Evolutionary conservation across 2,888 invertebrate genomes (phyloP).

Genomic region (Bombyx huttoni): DNA sequence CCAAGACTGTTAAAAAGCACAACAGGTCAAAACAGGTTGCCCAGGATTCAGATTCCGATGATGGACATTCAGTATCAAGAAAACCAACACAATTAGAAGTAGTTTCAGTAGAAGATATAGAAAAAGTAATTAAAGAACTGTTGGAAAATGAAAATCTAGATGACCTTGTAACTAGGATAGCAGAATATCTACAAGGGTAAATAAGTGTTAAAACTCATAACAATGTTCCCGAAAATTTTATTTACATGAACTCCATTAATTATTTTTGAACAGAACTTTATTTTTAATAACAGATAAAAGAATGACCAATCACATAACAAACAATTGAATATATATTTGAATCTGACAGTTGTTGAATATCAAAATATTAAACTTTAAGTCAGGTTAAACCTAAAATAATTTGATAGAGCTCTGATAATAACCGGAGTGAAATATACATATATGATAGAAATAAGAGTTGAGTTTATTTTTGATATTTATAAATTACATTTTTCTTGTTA

Average conservation of each 20-base stretch:
- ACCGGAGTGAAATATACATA: too few species aligned
- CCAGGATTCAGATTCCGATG: conserved; percentile 80
- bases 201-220: conserved; percentile 6
- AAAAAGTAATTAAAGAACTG: conserved; percentile 69
- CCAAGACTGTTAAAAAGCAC: conserved; percentile 92
- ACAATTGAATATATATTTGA: too few species aligned
- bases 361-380: neutral
- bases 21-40: conserved; percentile 70
- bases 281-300: too few species aligned
- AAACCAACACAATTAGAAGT: conserved; percentile 73
- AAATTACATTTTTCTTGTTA: too few species aligned
- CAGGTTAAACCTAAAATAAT: neutral
- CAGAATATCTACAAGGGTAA: conserved; percentile 78
- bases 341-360: too few species aligned
- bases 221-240: too few species aligned
- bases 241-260: too few species aligned
- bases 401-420: too few species aligned
- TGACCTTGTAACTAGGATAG: conserved; percentile 78
- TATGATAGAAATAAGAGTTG: too few species aligned
- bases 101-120: conserved; percentile 77
- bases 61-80: conserved; percentile 49
- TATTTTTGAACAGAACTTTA: too few species aligned
- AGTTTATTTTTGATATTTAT: too few species aligned
- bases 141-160: conserved; percentile 82
- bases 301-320: too few species aligned